Evolutionary conservation across 2,113 vertebrate genomes (phyloP).

Genomic region (Agapornis roseicollis): DNA sequence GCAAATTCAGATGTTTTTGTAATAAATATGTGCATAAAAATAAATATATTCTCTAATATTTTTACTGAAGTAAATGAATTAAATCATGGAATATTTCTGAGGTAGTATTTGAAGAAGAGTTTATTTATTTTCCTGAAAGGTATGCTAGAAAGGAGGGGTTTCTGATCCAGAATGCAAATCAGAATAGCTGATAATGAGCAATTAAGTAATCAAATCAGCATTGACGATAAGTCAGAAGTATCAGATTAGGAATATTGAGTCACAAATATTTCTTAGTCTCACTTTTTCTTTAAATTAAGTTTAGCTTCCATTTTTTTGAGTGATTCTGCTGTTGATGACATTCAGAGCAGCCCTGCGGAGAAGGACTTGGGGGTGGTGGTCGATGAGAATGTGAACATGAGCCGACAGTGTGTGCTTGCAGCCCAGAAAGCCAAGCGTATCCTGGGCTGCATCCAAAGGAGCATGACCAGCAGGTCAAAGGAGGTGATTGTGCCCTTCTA

Average conservation of each 20-base stretch:
- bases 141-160: background rate
- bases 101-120: background rate
- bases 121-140: background rate
- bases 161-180: background rate
- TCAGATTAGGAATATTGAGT: background rate
- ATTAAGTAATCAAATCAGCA: background rate
- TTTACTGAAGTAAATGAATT: background rate
- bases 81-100: background rate
- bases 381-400: too few species aligned
- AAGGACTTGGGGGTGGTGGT: too few species aligned
- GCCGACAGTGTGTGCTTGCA: too few species aligned
- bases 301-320: background rate
- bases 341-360: too few species aligned
- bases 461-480: too few species aligned
- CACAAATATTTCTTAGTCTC: background rate
- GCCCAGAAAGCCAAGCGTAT: too few species aligned
- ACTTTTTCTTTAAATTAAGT: background rate
- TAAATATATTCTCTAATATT: background rate
- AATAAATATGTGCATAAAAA: background rate
- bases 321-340: background rate
- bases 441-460: too few species aligned
- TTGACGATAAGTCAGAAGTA: background rate
- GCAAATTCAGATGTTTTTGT: background rate
- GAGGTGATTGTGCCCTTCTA: too few species aligned
- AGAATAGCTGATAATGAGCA: background rate